Conservation (phyloP, 2,888 invertebrate species). For the Acrobasis repandana region DNA sequence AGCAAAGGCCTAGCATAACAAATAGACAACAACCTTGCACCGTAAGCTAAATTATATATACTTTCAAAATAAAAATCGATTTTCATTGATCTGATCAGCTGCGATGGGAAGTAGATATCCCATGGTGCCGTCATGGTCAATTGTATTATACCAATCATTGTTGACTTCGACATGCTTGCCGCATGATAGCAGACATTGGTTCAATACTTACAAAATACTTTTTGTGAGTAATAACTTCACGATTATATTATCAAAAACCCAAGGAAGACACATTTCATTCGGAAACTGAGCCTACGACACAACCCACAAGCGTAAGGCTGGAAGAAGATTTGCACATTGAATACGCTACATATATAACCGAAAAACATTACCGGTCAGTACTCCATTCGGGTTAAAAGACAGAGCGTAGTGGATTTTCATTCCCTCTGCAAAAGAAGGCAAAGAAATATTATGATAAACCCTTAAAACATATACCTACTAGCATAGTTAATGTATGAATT, state of each 20-base stretch:
- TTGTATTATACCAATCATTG: background rate
- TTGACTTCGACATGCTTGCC: background rate
- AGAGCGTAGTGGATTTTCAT: slow-evolving; percentile 10
- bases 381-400: slow-evolving; percentile 18
- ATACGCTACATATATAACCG: slow-evolving; percentile 3
- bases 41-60: background rate
- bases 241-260: background rate
- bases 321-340: slow-evolving; percentile 21
- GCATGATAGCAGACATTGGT: background rate
- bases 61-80: background rate
- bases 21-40: background rate
- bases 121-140: background rate
- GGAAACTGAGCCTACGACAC: background rate
- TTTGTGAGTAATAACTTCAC: no score
- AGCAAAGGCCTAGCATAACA: background rate
- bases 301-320: slow-evolving; percentile 16
- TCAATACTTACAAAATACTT: no score
- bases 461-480: background rate
- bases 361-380: slow-evolving; percentile 22
- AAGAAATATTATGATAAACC: slow-evolving; percentile 11
- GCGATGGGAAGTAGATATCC: background rate
- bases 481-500: background rate
- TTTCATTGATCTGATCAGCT: background rate
- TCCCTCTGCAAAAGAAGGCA: slow-evolving; percentile 21
- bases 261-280: background rate